These are phyloP conservation scores for Furcula furcula DNA, from an alignment of 2,888 invertebrate genomes.

Conservation along the genomic window DNA sequence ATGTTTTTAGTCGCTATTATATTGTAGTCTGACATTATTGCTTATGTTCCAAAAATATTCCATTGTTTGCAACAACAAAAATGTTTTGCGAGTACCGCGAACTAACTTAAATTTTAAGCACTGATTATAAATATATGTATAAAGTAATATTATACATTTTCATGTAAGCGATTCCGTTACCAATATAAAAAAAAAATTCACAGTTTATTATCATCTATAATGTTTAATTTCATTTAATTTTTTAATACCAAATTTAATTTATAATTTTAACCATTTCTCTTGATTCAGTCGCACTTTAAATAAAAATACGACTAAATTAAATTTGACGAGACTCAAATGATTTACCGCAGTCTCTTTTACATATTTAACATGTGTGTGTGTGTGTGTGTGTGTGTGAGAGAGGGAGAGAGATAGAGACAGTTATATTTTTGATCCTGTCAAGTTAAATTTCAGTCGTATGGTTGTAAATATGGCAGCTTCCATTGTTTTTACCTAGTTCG, in stretches of 20 bases:
- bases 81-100: slow-evolving; percentile 13
- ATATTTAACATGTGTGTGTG: too few relatives aligned
- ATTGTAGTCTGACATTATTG: too few relatives aligned
- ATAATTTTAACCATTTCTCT: slow-evolving; percentile 10
- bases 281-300: background rate
- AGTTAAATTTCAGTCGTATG: slow-evolving; percentile 7
- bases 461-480: slow-evolving; percentile 66
- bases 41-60: slow-evolving; percentile 29
- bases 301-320: too few relatives aligned
- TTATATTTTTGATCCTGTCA: too few relatives aligned
- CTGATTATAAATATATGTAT: slow-evolving; percentile 6
- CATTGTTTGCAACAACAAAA: slow-evolving; percentile 11
- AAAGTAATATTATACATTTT: slow-evolving; percentile 7
- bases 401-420: too few relatives aligned
- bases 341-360: too few relatives aligned
- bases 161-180: slow-evolving; percentile 25
- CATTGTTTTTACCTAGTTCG: slow-evolving; percentile 26
- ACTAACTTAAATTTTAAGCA: slow-evolving; percentile 16
- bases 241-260: slow-evolving; percentile 39
- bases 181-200: slow-evolving; percentile 6
- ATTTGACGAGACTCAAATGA: too few relatives aligned
- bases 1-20: slow-evolving; percentile 25
- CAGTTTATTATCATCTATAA: too few relatives aligned
- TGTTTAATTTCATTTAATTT: background rate
- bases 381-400: too few relatives aligned